Conservation (phyloP, 2,797 vertebrate species). For the Cyprinodon diabolis region DNA sequence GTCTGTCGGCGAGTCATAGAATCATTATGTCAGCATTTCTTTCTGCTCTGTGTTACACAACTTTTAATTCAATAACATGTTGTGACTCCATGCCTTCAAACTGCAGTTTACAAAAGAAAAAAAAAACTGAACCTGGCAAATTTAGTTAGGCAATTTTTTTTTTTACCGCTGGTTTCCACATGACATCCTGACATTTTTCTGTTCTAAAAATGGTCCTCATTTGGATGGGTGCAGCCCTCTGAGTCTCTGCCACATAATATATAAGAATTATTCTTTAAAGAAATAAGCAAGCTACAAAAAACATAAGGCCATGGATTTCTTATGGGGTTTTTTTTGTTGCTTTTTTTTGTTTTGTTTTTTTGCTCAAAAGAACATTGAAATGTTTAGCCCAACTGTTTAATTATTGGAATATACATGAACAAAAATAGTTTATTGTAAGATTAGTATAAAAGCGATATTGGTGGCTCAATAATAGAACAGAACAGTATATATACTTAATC, state of each 20-base stretch:
- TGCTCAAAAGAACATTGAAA: too few relatives aligned
- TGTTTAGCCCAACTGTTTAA: not conserved
- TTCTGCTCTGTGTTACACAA: conserved; percentile 47
- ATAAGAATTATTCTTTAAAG: conserved; percentile 9
- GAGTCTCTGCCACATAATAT: conserved; percentile 11
- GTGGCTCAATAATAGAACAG: too few relatives aligned
- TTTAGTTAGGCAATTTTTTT: too few relatives aligned
- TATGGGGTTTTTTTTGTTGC: too few relatives aligned
- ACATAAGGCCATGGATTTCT: conserved; percentile 1
- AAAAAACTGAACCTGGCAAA: too few relatives aligned
- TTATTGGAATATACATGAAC: not conserved
- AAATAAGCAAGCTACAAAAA: conserved; percentile 11
- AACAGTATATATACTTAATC: too few relatives aligned
- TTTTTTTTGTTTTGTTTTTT: not conserved
- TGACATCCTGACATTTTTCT: not conserved
- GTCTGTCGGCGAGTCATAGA: not conserved
- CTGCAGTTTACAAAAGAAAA: not conserved
- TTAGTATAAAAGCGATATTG: not conserved
- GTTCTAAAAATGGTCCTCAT: not conserved
- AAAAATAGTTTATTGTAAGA: not conserved
- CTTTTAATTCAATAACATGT: not conserved
- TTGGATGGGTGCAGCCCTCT: not conserved
- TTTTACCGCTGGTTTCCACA: not conserved
- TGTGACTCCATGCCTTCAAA: not conserved
- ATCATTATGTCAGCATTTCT: conserved; percentile 35